Percentiles rank a stretch among this genome's conserved stretches.
These are phyloP conservation scores for Vesta saturnalis DNA, from an alignment of 2,888 invertebrate species.

Conservation along the genomic window DNA sequence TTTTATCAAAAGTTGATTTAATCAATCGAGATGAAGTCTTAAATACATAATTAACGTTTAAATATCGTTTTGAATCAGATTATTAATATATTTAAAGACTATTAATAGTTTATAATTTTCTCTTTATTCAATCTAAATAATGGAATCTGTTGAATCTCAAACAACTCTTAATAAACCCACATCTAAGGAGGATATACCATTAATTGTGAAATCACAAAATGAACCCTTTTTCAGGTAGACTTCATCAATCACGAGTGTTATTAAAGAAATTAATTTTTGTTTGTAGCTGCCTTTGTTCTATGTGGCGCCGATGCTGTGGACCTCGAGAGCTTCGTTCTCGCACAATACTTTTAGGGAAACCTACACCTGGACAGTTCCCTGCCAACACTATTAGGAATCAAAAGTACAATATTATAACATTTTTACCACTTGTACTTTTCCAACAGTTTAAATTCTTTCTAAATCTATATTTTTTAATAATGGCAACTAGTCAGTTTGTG, in stretches of 20 bases:
- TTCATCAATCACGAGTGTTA: neutral
- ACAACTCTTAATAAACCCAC: constrained; percentile 58
- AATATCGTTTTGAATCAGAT: neutral
- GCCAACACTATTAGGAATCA: constrained; percentile 97
- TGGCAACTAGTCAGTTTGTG: constrained; percentile 98
- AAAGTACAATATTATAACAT: constrained; percentile 95
- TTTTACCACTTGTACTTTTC: constrained; percentile 91
- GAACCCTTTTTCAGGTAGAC: constrained; percentile 65
- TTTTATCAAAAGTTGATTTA: neutral
- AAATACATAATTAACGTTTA: neutral
- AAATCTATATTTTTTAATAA: constrained; percentile 96
- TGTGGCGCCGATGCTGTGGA: constrained; percentile 78
- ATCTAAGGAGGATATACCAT: constrained; percentile 74
- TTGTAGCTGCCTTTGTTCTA: constrained; percentile 79
- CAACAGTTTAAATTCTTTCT: constrained; percentile 99
- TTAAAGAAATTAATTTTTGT: constrained; percentile 23
- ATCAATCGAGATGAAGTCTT: neutral
- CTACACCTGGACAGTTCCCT: constrained; percentile 86
- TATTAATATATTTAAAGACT: neutral
- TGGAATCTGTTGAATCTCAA: constrained; percentile 60
- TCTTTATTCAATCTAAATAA: constrained; percentile 33
- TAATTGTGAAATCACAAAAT: constrained; percentile 71
- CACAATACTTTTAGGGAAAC: constrained; percentile 80
- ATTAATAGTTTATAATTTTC: neutral
- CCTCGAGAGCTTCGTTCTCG: constrained; percentile 80